A percentile compares a stretch with the other conserved stretches of the same genome.
These are phyloP conservation scores for Serripes groenlandicus DNA, from an alignment of 2,888 invertebrate genomes.

Conservation along the genomic window DNA sequence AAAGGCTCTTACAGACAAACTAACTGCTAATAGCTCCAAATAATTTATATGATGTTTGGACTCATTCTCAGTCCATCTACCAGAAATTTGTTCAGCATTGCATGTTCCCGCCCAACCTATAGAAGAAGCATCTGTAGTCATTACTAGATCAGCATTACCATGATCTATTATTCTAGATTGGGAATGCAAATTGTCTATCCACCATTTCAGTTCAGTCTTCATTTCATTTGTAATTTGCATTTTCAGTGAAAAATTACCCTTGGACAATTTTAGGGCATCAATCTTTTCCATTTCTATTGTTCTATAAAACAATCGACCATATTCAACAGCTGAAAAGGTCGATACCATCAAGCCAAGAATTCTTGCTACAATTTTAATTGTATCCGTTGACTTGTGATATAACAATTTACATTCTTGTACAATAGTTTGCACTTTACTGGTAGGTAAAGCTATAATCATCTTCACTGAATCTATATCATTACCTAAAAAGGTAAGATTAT, in stretches of 20 bases:
- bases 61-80: conserved; percentile 4
- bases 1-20: conserved; percentile 19
- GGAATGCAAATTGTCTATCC: conserved; percentile 18
- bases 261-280: conserved; percentile 17
- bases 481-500: too few species aligned
- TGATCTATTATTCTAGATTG: background rate
- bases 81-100: conserved; percentile 8
- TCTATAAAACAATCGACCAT: conserved; percentile 28
- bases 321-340: conserved; percentile 25
- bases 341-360: conserved; percentile 27
- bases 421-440: conserved; percentile 7
- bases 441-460: conserved; percentile 56
- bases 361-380: conserved; percentile 21
- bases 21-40: conserved; percentile 32
- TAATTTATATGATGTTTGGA: conserved; percentile 30
- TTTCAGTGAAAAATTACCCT: conserved; percentile 15
- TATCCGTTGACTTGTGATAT: background rate
- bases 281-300: conserved; percentile 32
- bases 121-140: background rate
- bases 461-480: too few species aligned
- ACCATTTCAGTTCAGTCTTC: conserved; percentile 29
- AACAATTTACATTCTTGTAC: conserved; percentile 18
- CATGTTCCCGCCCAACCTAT: conserved; percentile 34
- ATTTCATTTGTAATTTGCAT: conserved; percentile 6
- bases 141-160: conserved; percentile 9